phyloP scores from a whole-genome alignment of 2,888 invertebrate species.

The Chirona hameri region DNA sequence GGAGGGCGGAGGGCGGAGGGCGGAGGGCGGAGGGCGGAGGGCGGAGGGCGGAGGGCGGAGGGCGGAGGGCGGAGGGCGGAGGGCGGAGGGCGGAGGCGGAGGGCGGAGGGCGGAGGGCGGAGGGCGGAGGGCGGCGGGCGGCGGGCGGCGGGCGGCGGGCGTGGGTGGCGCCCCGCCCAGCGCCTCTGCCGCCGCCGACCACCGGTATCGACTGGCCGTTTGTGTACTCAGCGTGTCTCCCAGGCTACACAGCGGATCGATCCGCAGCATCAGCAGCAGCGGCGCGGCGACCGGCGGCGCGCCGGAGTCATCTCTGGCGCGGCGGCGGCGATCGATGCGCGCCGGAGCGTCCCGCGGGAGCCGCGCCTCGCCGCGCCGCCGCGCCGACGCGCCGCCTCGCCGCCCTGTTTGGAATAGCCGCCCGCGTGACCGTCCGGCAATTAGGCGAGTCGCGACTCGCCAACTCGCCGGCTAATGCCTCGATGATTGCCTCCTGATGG shows the following conservation, averaged over 20 bases:
- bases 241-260: neutral
- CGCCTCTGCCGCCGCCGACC: neutral
- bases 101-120: too few species aligned
- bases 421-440: neutral
- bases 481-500: slow-evolving; percentile 2
- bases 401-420: slow-evolving; percentile 5
- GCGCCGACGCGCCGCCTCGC: too few species aligned
- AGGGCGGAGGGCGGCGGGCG: neutral
- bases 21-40: too few species aligned
- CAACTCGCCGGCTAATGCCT: slow-evolving; percentile 1
- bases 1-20: too few species aligned
- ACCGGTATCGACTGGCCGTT: neutral
- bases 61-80: too few species aligned
- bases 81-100: too few species aligned
- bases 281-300: neutral
- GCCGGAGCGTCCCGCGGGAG: slow-evolving; percentile 2
- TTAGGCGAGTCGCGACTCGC: slow-evolving; percentile 2
- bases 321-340: neutral
- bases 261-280: neutral
- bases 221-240: slow-evolving; percentile 25
- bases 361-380: neutral
- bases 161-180: neutral
- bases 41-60: too few species aligned
- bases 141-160: neutral
- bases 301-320: slow-evolving; percentile 1